Evolutionary conservation across 1,140 invertebrate genomes (phyloP), one percentile per base, ranked within the genome.

Genomic region (Drosophila sp.): DNA sequence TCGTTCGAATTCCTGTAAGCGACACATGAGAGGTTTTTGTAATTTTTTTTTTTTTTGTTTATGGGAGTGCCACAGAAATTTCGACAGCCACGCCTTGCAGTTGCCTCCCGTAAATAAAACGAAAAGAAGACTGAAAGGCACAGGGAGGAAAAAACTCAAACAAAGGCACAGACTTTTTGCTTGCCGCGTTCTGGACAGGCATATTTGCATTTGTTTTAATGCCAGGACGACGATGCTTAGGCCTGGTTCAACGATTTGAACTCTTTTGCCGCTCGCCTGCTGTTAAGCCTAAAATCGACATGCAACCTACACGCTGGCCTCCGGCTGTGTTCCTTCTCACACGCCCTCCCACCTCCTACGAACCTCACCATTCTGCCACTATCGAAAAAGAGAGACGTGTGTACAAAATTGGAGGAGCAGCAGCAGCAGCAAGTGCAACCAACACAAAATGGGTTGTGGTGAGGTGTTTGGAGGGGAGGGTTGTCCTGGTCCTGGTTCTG

Each of bases 201-300:
- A 65, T 72, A 72, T 79, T 72, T 72, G 68, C 72, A 72, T 58
- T 65, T 66, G 63, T 67, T 68, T 76, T 70, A 68, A 77, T 74
- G 74, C 62, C 74, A 55, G 60, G 63, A 64, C 75, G 71, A 67
- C 73, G 62, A 74, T 67, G 58, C 25, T 62, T 41, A 70, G 56
- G 56, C 33, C 35, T 47, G 55, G 65, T 29, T 50, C 63, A 47
- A 73, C 61, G 54, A 76, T 61, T 70, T 77, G 66, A 77, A 78
- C 72, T 75, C 76, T 64, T 50, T 75, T 75, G 72, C 55, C 56
- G 56, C 56, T 58, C 56, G 56, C 56, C 56, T 58, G 56, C 62
- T 75, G 76, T 78, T 78, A 78, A 78, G 76, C 72, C 76, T 75
- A 78, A 78, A 78, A 78, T 78, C 76, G 76, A 71, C 71, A 77